These are phyloP conservation scores for Melanotaenia duboulayi DNA, from an alignment of 2,113 vertebrate species.

Conservation along the genomic window DNA sequence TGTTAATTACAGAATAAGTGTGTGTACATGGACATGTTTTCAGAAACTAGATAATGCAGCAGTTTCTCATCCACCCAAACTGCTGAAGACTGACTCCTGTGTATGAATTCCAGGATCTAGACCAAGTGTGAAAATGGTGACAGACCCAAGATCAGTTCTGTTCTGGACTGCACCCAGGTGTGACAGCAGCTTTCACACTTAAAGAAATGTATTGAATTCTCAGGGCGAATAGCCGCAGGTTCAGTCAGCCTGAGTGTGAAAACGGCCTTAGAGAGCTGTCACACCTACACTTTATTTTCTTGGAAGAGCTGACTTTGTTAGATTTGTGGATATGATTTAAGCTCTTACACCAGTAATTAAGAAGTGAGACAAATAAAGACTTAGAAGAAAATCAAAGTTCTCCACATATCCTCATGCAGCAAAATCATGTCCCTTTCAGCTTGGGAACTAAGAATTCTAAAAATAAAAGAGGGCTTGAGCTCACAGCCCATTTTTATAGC, in stretches of 20 bases:
- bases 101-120: constrained; percentile 19
- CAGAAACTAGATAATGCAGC: neutral
- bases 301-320: constrained; percentile 11
- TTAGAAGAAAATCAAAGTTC: neutral
- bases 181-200: constrained; percentile 47
- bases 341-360: neutral
- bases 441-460: too few relatives aligned
- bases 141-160: constrained; percentile 14
- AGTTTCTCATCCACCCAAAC: neutral
- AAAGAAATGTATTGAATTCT: constrained; percentile 38
- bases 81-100: neutral
- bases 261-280: constrained; percentile 35
- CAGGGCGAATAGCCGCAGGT: constrained; percentile 22
- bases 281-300: constrained; percentile 38
- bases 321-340: constrained; percentile 8
- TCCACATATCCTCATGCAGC: neutral
- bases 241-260: constrained; percentile 40
- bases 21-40: neutral
- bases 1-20: neutral
- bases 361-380: constrained; percentile 2
- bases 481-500: neutral
- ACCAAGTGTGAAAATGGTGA: constrained; percentile 35
- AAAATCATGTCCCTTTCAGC: neutral
- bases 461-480: neutral
- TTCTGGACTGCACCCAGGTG: constrained; percentile 41